Base-by-base conservation (phyloP, 2,113 vertebrate species). In the Zingel zingel region DNA sequence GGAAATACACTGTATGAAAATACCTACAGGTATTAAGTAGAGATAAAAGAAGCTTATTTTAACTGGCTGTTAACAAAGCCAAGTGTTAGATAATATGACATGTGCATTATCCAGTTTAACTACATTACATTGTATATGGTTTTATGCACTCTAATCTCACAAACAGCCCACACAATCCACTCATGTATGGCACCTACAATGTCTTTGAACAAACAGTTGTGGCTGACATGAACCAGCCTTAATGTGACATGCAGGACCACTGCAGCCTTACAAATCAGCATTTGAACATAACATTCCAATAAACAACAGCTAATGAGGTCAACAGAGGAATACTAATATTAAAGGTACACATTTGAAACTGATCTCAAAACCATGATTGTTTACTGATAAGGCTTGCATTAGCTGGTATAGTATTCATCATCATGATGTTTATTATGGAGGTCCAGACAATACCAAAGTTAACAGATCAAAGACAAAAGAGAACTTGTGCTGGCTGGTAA, bases 191-290 rank as follows among this genome's bases (percentile, higher is more conserved):
- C 77, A 79, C 33, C 39, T 73, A 82, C 82, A 80, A 74, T 54
- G 9, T 71, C 56, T 84, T 79, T 75, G 79, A 74, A 93, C 84
- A 86, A 86, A 84, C 81, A 83, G 57, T 65, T 86, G 86, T 74
- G 68, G 58, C 62, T 89, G 83, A 90, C 85, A 81, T 62, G 45
- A 84, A 81, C 59, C 88, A 90, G 81, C 59, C 80, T 82, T 81
- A 66, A 76, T 16, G 36, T 51, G 77, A 78, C 82, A 80, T 27
- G 50, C 58, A 76, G 30, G 67, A 61, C 25, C 39, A 51, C 25
- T 72, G 54, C 54, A 68, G 47, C n/a, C 6, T 57, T 14, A 56
- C 25, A 59, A 50, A 75, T 69, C 48, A 72, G 3, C 23, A 39
- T 59, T 16, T 74, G 6, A 69, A 48, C 54, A 75, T 14, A 65